Evolutionary conservation across 2,113 vertebrate genomes (phyloP), one percentile per base, ranked within the genome.

Genomic region (Python bivittatus): DNA sequence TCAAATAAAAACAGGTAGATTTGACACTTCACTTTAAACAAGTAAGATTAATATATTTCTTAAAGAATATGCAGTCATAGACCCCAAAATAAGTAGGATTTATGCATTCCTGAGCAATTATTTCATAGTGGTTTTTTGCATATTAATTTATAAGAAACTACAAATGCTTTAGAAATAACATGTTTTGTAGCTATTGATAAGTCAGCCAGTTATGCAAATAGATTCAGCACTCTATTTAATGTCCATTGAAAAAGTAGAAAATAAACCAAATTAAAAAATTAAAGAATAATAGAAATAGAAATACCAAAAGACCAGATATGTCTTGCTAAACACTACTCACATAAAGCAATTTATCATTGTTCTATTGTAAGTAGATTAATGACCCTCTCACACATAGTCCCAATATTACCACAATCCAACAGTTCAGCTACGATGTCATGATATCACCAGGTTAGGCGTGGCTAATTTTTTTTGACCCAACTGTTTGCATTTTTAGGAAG

Each of bases 141-240:
- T 56, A 89, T 89, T 84, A 57, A 92, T 88, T 56, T 88, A 60
- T 72, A 79, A 92, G 88, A 89, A 84, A 85, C n/a, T 54, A 4
- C n/a, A 53, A 89, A 54, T 13, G 68, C 54, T 84, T 33, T 60
- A 84, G 54, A 92, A 92, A 61, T 44, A n/a, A 54, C 23, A 87
- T 72, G n/a, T 56, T 92, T 83, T 88, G 64, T 85, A 64, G 29
- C 42, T 44, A 89, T 89, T 64, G 88, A 92, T 20, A 84, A 61
- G 23, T 44, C 44, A 44, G 44, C 44, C 44, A 44, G 44, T 44
- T 3, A 44, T 44, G 68, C 33, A 27, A 48, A n/a, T 25, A 25
- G 25, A 8, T 58, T 68, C 72, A 84, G 20, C 2, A 60, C 23
- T 48, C 58, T 86, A 8, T 86, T 29, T 15, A 86, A 20, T 53